Base-by-base conservation (phyloP, 2,797 vertebrate genomes). In the Fistularia commersonii region DNA sequence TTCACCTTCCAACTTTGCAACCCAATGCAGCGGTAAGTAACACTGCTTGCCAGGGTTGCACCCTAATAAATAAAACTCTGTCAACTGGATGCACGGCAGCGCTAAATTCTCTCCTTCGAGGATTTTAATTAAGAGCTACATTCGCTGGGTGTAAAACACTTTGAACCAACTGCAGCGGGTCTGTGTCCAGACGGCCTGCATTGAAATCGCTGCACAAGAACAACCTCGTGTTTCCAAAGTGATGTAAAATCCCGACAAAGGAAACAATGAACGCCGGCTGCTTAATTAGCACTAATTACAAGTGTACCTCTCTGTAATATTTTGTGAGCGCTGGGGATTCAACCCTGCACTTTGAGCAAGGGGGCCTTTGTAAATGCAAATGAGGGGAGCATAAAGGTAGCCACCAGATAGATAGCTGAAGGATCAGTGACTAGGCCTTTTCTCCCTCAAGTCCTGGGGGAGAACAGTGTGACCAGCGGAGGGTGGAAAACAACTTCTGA, bases 401-500 rank as follows among this genome's bases (percentile, higher is more conserved):
- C 8, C 55, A 66, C 32, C 53, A 61, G 73, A 79, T 41, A 76
- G 77, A 73, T 64, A 70, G 75, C 48, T 64, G 69, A 62, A 43
- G 74, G 79, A 82, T 86, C 80, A 74, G 69, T 57, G 82, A 74
- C 77, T 61, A 41, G 67, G 66, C 62, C 59, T 75, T 84, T 82
- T 73, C 58, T 66, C 61, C 15, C 36, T 41, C 6, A 59, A 60
- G 75, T 77, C 80, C 74, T 72, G 65, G 51, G 72, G 66, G 77
- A 77, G 79, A 80, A 87, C 80, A 82, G 76, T 81, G 86, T 60
- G 76, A 72, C 75, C 74, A 70, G 66, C 59, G 80, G 68, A 81
- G 82, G 73, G 66, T 87, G 79, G 79, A 84, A 84, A 88, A 85
- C 81, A 74, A 80, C 74, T 80, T 85, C 71, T 85, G 82, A 82